Conservation (phyloP, 2,113 vertebrate genomes). For the Rhodinocichla rosea region DNA sequence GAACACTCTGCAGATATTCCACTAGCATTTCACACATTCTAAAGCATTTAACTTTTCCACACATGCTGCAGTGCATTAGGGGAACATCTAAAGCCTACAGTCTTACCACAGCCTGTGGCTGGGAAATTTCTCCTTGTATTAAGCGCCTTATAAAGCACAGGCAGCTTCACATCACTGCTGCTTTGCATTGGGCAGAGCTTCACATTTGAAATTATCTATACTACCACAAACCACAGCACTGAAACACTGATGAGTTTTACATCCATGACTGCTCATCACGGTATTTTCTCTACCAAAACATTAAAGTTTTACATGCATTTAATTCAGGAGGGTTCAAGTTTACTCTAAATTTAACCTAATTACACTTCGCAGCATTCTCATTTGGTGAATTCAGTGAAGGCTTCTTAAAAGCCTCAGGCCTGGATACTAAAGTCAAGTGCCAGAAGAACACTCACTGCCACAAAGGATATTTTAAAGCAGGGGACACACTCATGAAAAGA, state of each 20-base stretch:
- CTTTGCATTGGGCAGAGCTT: background rate
- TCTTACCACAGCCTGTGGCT: background rate
- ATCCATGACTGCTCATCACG: background rate
- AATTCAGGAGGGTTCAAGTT: background rate
- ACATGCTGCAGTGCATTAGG: background rate
- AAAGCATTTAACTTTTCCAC: background rate
- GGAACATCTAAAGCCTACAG: background rate
- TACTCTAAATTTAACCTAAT: background rate
- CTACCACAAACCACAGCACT: background rate
- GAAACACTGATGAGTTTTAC: background rate
- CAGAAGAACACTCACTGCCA: background rate
- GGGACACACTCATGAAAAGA: background rate
- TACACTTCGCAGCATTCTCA: background rate
- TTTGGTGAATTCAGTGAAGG: background rate
- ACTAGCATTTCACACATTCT: background rate
- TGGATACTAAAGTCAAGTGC: background rate
- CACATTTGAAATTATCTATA: background rate
- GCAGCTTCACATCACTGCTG: background rate
- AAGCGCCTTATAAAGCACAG: background rate
- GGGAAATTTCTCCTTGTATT: background rate
- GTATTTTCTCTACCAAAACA: background rate
- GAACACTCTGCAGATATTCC: background rate
- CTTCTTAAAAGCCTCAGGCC: background rate
- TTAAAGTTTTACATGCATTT: background rate
- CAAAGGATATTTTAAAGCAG: background rate